Base-by-base conservation (phyloP, 1,140 invertebrate genomes). In the Drosophila eugracilis region DNA sequence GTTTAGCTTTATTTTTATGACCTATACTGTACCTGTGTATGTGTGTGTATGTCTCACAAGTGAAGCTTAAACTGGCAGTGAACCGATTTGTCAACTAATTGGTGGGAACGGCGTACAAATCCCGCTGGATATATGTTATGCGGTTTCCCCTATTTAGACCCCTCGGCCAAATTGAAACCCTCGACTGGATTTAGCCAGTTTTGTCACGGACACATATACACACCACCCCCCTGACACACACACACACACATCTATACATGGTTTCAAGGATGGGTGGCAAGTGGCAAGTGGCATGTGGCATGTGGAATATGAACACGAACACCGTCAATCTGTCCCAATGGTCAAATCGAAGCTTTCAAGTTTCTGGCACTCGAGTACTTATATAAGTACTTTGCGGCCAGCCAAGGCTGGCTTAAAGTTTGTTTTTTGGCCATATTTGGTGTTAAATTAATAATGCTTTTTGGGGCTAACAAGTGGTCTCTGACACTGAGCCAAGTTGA, bases 111-210 rank as follows among this genome's bases (percentile, higher is more conserved):
- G 36, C 54, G 67, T 19, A 54, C 26, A 57, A 74, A 57, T 78
- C 62, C 69, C 71, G 44, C 44, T 53, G 62, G 58, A 75, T 55
- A 75, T 85, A 75, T 85, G 70, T 75, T 80, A 44, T 81, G 71
- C 53, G 65, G 77, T 65, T 59, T 52, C 32, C 34, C 34, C 52
- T 14, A 55, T 76, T 69, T 74, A 30, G 69, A 30, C 12, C 26
- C 26, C 17, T 28, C 34, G 32, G 41, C 37, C 44, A 49, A 57
- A 55, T 60, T 74, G 36, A 60, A 62, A 60, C 41, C 63, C 60
- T 80, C 30, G 14, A 21, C 34, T 34, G 75, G 53, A 66, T 58
- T 78, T 78, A 37, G 52, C 50, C 42, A 59, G 74, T 63, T 83
- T 65, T 52, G 59, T 67, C 44, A 67, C 37, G 60, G 49, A 67